Conservation (phyloP, 2,888 invertebrate species). For the Ceramica pisi region DNA sequence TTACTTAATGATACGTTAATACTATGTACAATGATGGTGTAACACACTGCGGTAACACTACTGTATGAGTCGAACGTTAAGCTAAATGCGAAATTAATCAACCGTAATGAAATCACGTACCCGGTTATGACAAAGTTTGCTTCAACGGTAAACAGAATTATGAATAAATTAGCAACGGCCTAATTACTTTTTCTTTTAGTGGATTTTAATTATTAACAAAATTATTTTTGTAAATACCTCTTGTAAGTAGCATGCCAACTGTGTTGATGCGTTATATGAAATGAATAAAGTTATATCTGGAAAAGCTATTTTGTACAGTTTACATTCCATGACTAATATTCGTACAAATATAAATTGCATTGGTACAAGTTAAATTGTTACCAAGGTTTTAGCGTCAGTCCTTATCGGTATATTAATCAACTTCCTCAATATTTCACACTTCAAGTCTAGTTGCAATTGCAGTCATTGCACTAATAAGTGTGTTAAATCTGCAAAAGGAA, state of each 20-base stretch:
- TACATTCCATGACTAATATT: neutral
- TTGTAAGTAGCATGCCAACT: neutral
- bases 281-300: neutral
- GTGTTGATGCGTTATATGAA: neutral
- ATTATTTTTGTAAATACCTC: neutral
- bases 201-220: neutral
- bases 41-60: neutral
- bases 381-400: neutral
- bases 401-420: slow-evolving; percentile 23
- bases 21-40: neutral
- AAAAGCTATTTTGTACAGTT: neutral
- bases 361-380: neutral
- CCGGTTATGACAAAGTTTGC: slow-evolving; percentile 5
- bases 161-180: slow-evolving; percentile 27
- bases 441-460: slow-evolving; percentile 12
- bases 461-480: slow-evolving; percentile 23
- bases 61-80: slow-evolving; percentile 13
- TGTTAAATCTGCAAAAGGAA: slow-evolving; percentile 17
- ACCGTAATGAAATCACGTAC: slow-evolving; percentile 44
- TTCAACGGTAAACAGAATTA: slow-evolving; percentile 5
- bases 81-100: slow-evolving; percentile 31
- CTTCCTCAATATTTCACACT: slow-evolving; percentile 24
- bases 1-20: neutral
- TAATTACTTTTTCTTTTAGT: neutral
- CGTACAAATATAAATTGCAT: neutral